Conservation (phyloP, 92 coral and sea anemone species). For the Zoanthus gigantus region DNA sequence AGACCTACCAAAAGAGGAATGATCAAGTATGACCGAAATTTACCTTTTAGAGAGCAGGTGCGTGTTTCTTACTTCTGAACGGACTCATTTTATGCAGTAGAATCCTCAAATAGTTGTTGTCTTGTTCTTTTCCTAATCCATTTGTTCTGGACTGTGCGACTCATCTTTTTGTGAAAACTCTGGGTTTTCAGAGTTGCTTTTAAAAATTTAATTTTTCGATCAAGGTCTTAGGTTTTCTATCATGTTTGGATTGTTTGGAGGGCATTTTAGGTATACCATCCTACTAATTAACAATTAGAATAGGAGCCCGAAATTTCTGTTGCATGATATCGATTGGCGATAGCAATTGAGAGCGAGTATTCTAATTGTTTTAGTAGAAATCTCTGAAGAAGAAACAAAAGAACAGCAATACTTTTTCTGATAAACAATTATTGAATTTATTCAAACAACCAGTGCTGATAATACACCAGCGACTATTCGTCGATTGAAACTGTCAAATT, state of each 20-base stretch:
- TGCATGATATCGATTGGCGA: too few relatives aligned
- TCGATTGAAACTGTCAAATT: too few relatives aligned
- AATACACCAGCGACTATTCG: too few relatives aligned
- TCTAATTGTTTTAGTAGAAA: too few relatives aligned
- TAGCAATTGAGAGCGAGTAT: too few relatives aligned
- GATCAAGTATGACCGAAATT: slow-evolving; percentile 81
- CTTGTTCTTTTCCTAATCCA: background rate
- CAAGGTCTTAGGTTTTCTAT: background rate
- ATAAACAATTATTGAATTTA: too few relatives aligned
- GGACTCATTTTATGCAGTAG: background rate
- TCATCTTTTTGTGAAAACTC: background rate
- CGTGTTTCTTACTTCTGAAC: background rate
- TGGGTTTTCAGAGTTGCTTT: slow-evolving; percentile 3
- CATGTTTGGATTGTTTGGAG: background rate
- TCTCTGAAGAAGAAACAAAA: too few relatives aligned
- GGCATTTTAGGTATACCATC: too few relatives aligned
- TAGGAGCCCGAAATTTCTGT: too few relatives aligned
- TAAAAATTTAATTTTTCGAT: background rate
- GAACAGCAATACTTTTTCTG: too few relatives aligned
- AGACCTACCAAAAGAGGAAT: slow-evolving; percentile 82
- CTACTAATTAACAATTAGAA: too few relatives aligned
- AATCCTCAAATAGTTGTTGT: background rate
- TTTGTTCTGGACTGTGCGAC: background rate
- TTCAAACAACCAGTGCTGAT: too few relatives aligned
- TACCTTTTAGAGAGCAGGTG: slow-evolving; percentile 96